These are phyloP conservation scores for Atethmia centrago DNA, from an alignment of 2,888 invertebrate genomes.

Conservation along the genomic window DNA sequence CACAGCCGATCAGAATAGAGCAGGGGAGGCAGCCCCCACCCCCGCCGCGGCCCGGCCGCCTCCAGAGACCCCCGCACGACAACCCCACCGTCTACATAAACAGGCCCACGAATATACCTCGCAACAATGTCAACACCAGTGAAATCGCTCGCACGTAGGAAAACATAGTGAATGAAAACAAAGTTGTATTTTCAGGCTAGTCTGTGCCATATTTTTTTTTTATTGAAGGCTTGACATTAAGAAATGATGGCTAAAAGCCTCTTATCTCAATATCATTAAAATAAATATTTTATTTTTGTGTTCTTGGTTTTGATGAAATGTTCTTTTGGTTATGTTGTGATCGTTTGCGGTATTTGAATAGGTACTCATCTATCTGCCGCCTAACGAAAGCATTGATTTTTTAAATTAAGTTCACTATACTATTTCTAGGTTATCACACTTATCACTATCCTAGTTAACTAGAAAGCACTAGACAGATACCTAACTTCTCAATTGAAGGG, in stretches of 20 bases:
- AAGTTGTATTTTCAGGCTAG: conserved; percentile 37
- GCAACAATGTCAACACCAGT: conserved; percentile 70
- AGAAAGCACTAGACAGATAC: conserved; percentile 1
- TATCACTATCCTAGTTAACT: conserved; percentile 8
- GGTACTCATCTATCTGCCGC: not conserved
- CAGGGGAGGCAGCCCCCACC: conserved; percentile 78
- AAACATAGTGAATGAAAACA: conserved; percentile 50
- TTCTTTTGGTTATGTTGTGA: not conserved
- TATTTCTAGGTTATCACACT: conserved; percentile 27
- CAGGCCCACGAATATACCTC: conserved; percentile 71
- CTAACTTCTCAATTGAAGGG: conserved; percentile 11
- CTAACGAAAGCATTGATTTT: conserved; percentile 18
- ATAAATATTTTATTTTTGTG: not conserved
- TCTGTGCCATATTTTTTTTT: conserved; percentile 13
- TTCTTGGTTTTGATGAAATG: not conserved
- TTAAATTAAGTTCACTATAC: conserved; percentile 38
- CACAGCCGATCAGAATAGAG: conserved; percentile 76
- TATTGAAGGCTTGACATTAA: not conserved
- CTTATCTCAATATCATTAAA: conserved; percentile 6
- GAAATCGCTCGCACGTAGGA: conserved; percentile 63
- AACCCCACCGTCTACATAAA: conserved; percentile 82
- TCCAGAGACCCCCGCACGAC: conserved; percentile 87
- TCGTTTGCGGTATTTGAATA: conserved; percentile 1
- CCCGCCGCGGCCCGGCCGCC: conserved; percentile 83
- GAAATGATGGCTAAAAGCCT: conserved; percentile 24